Evolutionary conservation across 1,140 invertebrate species (phyloP), one percentile per base, ranked within the genome.

Genomic region (Atta texana): DNA sequence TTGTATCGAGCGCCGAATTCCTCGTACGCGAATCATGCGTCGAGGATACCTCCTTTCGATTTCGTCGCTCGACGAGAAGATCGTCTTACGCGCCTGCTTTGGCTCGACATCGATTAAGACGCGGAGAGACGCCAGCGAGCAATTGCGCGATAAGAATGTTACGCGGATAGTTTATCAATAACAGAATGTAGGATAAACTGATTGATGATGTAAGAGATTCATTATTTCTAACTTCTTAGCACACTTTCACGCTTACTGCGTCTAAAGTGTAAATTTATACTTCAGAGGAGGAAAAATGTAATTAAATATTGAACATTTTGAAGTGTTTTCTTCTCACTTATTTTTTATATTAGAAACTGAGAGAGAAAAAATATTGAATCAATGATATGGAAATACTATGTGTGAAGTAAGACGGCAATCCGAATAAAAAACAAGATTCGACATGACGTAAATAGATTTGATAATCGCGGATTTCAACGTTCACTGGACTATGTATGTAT

Each of bases 51-150:
- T 72, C 24, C 64, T 34, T 49, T 63, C 28, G 57, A 61, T 59
- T 49, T 69, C 78, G 78, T 55, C 31, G 34, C 78, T 44, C 34
- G 49, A 12, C 28, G 68, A 74, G 80, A 82, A 72, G 80, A 82
- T 84, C 80, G 44, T 61, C 69, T 84, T 82, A 82, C 80, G 55
- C 80, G 80, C 69, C 69, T 49, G 69, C 80, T 84, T 61, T 75
- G 69, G 80, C 39, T 74, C 69, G 76, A 80, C 49, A 34, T 80
- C 44, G 80, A 84, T 84, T 61, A 24, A 39, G 39, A 0, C 55
- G 55, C n/a, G 8, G 24, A 74, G 66, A 82, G 57, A 21, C 24
- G 3, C 16, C 31, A 24, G 7, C 28, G 68, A 72, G 18, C 34
- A 24, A 18, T 34, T 81, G 44, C 49, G 63, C 28, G 77, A 80